phyloP scores from a whole-genome alignment of 1,140 invertebrate genomes.

The Harpegnathos saltator region DNA sequence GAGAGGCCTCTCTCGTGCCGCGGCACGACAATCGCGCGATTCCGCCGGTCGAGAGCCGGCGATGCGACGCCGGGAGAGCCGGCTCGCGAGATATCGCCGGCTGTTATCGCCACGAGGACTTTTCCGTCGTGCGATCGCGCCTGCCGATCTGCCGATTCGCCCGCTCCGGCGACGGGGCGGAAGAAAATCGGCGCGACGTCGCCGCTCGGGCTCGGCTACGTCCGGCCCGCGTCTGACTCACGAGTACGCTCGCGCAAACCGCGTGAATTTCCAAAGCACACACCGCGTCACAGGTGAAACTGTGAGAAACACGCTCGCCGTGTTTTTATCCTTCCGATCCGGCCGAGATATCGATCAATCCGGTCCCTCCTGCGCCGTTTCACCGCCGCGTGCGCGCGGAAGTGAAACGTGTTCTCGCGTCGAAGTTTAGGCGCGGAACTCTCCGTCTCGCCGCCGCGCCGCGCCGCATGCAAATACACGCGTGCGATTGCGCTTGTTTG shows the following conservation, averaged over 20 bases:
- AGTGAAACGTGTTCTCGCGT: conserved; percentile 59
- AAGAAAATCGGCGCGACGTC: background rate
- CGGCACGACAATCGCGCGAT: conserved; percentile 59
- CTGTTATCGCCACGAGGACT: conserved; percentile 17
- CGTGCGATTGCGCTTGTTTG: background rate
- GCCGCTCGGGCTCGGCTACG: too few species aligned
- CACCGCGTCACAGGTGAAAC: conserved; percentile 61
- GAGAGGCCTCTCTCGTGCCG: conserved; percentile 64
- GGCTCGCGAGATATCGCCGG: background rate
- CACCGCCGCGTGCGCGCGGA: conserved; percentile 46
- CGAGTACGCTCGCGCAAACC: background rate
- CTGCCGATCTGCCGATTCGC: too few species aligned
- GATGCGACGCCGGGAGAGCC: conserved; percentile 28
- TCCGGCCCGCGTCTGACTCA: too few species aligned
- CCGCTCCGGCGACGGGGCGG: background rate
- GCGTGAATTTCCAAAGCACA: conserved; percentile 34
- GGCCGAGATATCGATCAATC: conserved; percentile 51
- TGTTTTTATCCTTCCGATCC: conserved; percentile 34
- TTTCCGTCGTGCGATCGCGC: background rate
- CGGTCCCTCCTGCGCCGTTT: conserved; percentile 6
- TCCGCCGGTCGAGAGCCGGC: conserved; percentile 5
- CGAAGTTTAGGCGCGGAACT: background rate
- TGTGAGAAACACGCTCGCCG: conserved; percentile 55
- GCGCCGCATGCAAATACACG: conserved; percentile 9
- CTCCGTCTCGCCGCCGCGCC: background rate